phyloP scores from a whole-genome alignment of 2,888 invertebrate species.

The Drosophila kuntzei region DNA sequence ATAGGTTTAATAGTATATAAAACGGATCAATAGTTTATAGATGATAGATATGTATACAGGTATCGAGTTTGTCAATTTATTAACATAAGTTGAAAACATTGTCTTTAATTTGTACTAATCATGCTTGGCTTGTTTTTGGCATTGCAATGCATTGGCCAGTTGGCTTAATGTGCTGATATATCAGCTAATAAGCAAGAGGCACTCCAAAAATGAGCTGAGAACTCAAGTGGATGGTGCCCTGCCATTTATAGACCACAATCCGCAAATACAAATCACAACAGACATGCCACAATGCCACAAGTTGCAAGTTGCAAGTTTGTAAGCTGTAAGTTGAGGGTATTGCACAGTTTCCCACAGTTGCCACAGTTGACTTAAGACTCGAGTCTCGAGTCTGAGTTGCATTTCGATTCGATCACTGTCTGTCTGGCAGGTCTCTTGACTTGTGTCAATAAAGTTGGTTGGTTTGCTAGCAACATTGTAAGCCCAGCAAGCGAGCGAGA shows the following conservation, averaged over 20 bases:
- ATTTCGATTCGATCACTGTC: slow-evolving; percentile 52
- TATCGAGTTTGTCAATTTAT: slow-evolving; percentile 1
- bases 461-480: slow-evolving; percentile 21
- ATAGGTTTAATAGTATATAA: too few species aligned
- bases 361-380: slow-evolving; percentile 19
- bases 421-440: slow-evolving; percentile 50
- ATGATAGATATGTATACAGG: too few species aligned
- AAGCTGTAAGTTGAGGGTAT: slow-evolving; percentile 27
- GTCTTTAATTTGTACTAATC: slow-evolving; percentile 14
- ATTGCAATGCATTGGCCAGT: too few species aligned
- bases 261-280: slow-evolving; percentile 43
- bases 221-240: slow-evolving; percentile 38
- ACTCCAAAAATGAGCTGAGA: slow-evolving; percentile 32
- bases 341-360: slow-evolving; percentile 70
- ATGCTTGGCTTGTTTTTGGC: not conserved
- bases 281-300: slow-evolving; percentile 40
- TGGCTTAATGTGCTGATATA: slow-evolving; percentile 11
- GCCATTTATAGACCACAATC: slow-evolving; percentile 60
- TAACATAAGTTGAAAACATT: not conserved
- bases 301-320: slow-evolving; percentile 5
- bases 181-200: slow-evolving; percentile 27
- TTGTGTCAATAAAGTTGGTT: slow-evolving; percentile 33
- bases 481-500: slow-evolving; percentile 2
- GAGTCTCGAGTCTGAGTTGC: slow-evolving; percentile 24
- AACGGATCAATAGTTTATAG: too few species aligned